Evolutionary conservation across 2,888 invertebrate species (phyloP).

Genomic region (Tillus elongatus): DNA sequence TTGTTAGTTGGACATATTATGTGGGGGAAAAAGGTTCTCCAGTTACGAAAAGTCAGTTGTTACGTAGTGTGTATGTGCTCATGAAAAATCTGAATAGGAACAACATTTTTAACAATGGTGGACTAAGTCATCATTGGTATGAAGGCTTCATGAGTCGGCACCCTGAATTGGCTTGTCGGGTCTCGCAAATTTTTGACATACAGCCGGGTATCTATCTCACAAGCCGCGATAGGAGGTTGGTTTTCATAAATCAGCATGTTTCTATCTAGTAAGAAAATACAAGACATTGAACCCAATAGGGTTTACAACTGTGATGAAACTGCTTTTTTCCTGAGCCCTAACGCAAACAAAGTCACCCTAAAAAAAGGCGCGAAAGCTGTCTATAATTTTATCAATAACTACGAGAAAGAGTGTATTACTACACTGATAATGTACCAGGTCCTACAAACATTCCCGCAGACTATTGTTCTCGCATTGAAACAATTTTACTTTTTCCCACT

Average conservation of each 20-base stretch:
- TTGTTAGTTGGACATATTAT: slow-evolving; percentile 22
- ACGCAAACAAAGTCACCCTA: slow-evolving; percentile 17
- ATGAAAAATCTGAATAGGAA: slow-evolving; percentile 18
- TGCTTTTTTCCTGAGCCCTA: slow-evolving; percentile 17
- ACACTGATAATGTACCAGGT: slow-evolving; percentile 23
- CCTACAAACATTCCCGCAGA: too few relatives aligned
- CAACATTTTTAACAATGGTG: slow-evolving; percentile 26
- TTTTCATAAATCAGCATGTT: slow-evolving; percentile 12
- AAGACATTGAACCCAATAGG: slow-evolving; percentile 9
- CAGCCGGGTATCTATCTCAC: slow-evolving; percentile 23
- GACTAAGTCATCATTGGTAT: slow-evolving; percentile 32
- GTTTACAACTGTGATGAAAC: slow-evolving; percentile 19
- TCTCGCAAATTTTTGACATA: slow-evolving; percentile 28
- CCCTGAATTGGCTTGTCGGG: slow-evolving; percentile 25
- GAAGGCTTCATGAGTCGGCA: slow-evolving; percentile 30
- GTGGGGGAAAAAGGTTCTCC: slow-evolving; percentile 29
- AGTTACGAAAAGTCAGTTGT: slow-evolving; percentile 27
- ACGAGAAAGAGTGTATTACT: slow-evolving; percentile 26
- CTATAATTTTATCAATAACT: slow-evolving; percentile 15
- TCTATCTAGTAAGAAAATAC: slow-evolving; percentile 9
- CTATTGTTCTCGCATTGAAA: too few relatives aligned
- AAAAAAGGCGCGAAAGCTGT: slow-evolving; percentile 17
- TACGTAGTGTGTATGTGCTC: slow-evolving; percentile 25
- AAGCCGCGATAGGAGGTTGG: slow-evolving; percentile 27
- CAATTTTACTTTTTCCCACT: too few relatives aligned